phyloP scores from a whole-genome alignment of 23 tunicate genomes.

The Styela clava region DNA sequence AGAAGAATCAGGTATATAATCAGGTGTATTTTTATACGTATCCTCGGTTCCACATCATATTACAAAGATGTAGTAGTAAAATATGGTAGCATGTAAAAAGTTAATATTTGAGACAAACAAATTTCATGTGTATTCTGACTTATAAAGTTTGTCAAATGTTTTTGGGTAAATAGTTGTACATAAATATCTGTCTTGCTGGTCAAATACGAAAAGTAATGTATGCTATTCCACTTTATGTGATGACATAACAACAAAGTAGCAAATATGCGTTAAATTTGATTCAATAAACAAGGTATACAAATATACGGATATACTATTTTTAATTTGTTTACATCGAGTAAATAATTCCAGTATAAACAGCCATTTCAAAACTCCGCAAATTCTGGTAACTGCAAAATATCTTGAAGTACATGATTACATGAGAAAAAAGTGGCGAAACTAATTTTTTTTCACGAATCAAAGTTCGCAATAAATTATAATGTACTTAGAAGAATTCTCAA shows the following conservation, averaged over 20 bases:
- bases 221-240: slow-evolving; percentile 27
- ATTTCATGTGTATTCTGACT: slow-evolving; percentile 23
- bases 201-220: slow-evolving; percentile 26
- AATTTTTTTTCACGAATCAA: no score
- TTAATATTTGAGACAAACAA: slow-evolving; percentile 23
- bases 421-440: no score
- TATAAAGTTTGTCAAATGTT: slow-evolving; percentile 26
- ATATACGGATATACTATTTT: not conserved
- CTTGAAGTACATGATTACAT: no score
- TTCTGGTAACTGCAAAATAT: no score
- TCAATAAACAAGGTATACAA: slow-evolving; percentile 22
- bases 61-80: no score
- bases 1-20: no score
- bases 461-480: no score
- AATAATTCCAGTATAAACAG: not conserved
- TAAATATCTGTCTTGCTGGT: slow-evolving; percentile 33
- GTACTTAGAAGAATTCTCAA: no score
- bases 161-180: slow-evolving; percentile 33
- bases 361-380: no score
- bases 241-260: not conserved
- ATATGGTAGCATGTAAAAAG: no score
- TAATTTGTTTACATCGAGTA: not conserved
- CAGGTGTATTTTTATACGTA: no score
- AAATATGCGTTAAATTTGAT: slow-evolving; percentile 19
- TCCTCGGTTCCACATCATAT: no score